Percentiles rank a stretch among this genome's conserved stretches.
Conservation (phyloP, 2,888 invertebrate species). For the Melanophora roralis region DNA sequence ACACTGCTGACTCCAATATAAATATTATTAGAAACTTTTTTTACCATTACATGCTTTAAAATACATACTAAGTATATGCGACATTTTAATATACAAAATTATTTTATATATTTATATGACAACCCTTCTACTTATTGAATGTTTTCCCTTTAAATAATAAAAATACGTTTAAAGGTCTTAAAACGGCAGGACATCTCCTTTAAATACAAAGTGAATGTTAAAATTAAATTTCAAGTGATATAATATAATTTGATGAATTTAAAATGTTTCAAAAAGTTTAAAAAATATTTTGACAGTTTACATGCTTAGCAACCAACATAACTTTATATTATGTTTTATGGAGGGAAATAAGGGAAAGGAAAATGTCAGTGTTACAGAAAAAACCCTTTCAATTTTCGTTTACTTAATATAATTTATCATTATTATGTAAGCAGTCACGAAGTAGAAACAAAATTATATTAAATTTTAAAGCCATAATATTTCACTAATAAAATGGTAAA, state of each 20-base stretch:
- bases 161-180: too few relatives aligned
- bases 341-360: not conserved
- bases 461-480: not conserved
- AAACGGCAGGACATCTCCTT: too few relatives aligned
- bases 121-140: too few relatives aligned
- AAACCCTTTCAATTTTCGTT: not conserved
- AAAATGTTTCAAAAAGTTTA: slow-evolving; percentile 6
- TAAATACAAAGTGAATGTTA: not conserved
- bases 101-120: too few relatives aligned
- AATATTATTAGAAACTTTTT: too few relatives aligned
- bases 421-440: not conserved
- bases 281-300: not conserved
- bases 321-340: not conserved
- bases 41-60: too few relatives aligned
- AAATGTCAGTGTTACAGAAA: not conserved
- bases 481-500: slow-evolving; percentile 5
- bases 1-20: too few relatives aligned
- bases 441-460: not conserved
- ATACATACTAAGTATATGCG: too few relatives aligned
- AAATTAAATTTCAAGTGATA: slow-evolving; percentile 31
- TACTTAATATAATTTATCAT: slow-evolving; percentile 27
- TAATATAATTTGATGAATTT: slow-evolving; percentile 34
- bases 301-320: not conserved
- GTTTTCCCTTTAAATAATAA: too few relatives aligned
- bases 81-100: too few relatives aligned